Base-by-base conservation (phyloP, 1,140 invertebrate genomes). In the Caenorhabditis remanei region DNA sequence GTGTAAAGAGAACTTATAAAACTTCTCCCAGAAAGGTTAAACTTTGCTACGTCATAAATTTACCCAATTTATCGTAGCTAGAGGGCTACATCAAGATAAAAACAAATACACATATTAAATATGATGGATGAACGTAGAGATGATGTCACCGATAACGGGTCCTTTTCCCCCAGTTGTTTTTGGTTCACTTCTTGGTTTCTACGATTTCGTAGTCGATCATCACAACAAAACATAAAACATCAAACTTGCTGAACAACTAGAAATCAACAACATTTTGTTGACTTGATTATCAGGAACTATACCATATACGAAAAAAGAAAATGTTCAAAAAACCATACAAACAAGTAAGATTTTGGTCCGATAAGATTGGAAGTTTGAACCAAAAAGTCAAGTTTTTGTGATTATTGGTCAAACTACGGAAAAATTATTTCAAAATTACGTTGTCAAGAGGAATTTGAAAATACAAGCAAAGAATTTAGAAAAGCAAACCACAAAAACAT, bases 81-180 rank as follows among this genome's bases (percentile, higher is more conserved):
- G 24, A 71, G 24, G 56, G 61, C 61, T 71, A 71, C 67, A 71
- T 71, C 67, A 79, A 50, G 71, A 50, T 79, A 79, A 13, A 79
- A 24, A 50, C n/a, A 79, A 71, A 5, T 9, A 61, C 8, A 61
- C 16, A 21, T 43, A 71, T 16, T 46, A 41, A 50, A 50, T 43
- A 50, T 79, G 71, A 53, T 79, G n/a, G n/a, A 79, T 79, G 46
- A 48, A 53, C 71, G 71, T 24, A 43, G 11, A 50, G 71, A 79
- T 79, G 71, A 79, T 79, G 65, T 71, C 65, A 71, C 41, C 14
- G 65, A 71, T 71, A 71, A 71, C 40, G 65, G 16, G 50, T 53
- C 9, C 50, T 53, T 16, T 53, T 53, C 65, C 40, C 2, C 13
- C 65, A 71, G 65, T 71, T 71, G 65, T 71, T 71, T 71, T 71